phyloP scores from a whole-genome alignment of 2,888 invertebrate genomes.

The Volucella bombylans region DNA sequence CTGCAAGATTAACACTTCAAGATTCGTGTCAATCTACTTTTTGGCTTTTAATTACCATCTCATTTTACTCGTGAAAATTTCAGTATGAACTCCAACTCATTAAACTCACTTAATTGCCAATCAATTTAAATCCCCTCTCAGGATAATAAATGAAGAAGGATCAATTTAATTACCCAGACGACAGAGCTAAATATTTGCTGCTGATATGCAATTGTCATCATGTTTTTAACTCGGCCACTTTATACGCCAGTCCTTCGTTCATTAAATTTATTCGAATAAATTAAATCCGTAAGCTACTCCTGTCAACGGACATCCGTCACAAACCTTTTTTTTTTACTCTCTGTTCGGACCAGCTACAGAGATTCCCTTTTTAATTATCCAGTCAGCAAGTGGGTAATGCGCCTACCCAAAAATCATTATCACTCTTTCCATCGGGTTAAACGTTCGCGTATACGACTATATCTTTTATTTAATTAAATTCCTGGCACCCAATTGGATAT shows the following conservation, averaged over 20 bases:
- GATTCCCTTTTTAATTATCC: constrained; percentile 7
- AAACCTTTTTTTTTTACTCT: not conserved
- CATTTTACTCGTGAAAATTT: too few relatives aligned
- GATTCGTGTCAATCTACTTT: too few relatives aligned
- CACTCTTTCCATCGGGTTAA: not conserved
- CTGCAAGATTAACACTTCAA: too few relatives aligned
- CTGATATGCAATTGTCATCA: not conserved
- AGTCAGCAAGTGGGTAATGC: not conserved
- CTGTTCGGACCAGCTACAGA: not conserved
- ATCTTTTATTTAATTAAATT: constrained; percentile 8
- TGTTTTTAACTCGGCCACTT: not conserved
- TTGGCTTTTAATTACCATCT: too few relatives aligned
- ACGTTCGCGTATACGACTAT: not conserved
- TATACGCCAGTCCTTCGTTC: not conserved
- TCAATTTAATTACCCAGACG: not conserved
- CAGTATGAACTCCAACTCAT: too few relatives aligned
- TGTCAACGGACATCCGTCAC: not conserved
- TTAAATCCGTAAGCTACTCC: not conserved
- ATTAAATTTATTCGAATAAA: not conserved
- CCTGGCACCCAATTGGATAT: too few relatives aligned
- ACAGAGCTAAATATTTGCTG: too few relatives aligned
- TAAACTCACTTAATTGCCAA: not conserved
- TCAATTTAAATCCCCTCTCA: not conserved
- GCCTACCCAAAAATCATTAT: constrained; percentile 5
- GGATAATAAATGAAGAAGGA: not conserved